A percentile compares a stretch with the other conserved stretches of the same genome.
Evolutionary conservation across 1,140 invertebrate genomes (phyloP).

Genomic region (Solenopsis invicta): DNA sequence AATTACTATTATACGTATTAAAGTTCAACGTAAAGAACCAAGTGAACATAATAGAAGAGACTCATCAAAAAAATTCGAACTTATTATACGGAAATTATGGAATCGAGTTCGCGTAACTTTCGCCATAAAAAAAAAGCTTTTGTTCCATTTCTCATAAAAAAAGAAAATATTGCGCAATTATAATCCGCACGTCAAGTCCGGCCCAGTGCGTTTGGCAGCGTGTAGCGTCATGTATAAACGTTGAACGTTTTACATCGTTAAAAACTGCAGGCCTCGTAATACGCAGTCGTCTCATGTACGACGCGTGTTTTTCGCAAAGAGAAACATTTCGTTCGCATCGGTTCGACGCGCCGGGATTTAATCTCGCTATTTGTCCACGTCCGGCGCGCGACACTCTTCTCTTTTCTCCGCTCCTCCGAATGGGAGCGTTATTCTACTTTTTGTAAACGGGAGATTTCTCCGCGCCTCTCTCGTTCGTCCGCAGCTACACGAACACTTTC

Average conservation of each 20-base stretch:
- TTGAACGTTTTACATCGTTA: slow-evolving; percentile 17
- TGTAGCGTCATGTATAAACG: neutral
- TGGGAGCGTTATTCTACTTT: slow-evolving; percentile 49
- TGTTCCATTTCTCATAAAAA: neutral
- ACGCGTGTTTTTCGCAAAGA: slow-evolving; percentile 14
- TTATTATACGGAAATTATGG: neutral
- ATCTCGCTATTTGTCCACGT: slow-evolving; percentile 58
- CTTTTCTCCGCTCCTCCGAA: slow-evolving; percentile 33
- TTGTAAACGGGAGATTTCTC: slow-evolving; percentile 55
- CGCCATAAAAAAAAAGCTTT: neutral
- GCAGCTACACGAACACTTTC: neutral
- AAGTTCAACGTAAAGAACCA: neutral
- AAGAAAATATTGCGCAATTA: slow-evolving; percentile 20
- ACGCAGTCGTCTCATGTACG: neutral
- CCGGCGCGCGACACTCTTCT: slow-evolving; percentile 36
- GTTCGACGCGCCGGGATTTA: slow-evolving; percentile 42
- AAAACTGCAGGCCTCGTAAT: neutral
- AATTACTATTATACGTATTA: slow-evolving; percentile 17
- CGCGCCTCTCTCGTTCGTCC: neutral
- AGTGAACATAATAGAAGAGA: neutral
- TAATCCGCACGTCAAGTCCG: neutral
- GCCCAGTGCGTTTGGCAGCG: neutral
- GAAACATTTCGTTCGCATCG: slow-evolving; percentile 5
- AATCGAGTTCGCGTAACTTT: neutral
- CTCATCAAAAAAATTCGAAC: neutral